Evolutionary conservation across 2,113 vertebrate species (phyloP).

Genomic region (Triplophysa siluroides): DNA sequence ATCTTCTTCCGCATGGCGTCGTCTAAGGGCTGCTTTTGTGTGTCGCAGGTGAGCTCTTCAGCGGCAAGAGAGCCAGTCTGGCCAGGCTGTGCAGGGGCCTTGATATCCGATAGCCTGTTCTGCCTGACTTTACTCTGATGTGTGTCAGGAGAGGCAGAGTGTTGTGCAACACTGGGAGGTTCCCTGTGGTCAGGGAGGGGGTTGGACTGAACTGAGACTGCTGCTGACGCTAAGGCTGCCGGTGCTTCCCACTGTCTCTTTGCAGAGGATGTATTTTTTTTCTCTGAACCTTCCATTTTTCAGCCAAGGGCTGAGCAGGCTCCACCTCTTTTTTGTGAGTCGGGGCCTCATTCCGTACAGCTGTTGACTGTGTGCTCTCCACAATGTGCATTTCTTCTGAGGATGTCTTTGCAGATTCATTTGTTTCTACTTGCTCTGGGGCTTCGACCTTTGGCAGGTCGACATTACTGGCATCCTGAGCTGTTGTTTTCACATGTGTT

Average conservation of each 20-base stretch:
- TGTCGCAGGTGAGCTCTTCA: constrained; percentile 52
- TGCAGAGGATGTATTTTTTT: constrained; percentile 73
- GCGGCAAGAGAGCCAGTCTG: constrained; percentile 42
- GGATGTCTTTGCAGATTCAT: constrained; percentile 61
- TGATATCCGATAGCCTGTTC: constrained; percentile 49
- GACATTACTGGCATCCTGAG: constrained; percentile 43
- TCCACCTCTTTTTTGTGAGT: constrained; percentile 78
- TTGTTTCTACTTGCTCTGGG: constrained; percentile 47
- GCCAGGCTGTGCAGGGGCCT: constrained; percentile 58
- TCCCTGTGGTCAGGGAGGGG: constrained; percentile 68
- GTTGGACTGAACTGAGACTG: constrained; percentile 66
- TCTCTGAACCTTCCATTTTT: constrained; percentile 77
- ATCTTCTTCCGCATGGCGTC: constrained; percentile 77
- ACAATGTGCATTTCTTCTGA: constrained; percentile 66
- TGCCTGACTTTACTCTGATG: constrained; percentile 65
- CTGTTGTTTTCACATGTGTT: constrained; percentile 49
- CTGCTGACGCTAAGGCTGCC: constrained; percentile 68
- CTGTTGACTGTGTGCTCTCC: constrained; percentile 69
- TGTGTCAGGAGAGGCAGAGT: constrained; percentile 65
- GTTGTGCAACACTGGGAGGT: constrained; percentile 75
- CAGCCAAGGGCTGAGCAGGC: constrained; percentile 62
- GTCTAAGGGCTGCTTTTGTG: constrained; percentile 48
- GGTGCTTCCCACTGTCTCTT: constrained; percentile 70
- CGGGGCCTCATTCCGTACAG: constrained; percentile 73
- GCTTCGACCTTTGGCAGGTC: constrained; percentile 32